Conservation (phyloP, 2,113 vertebrate genomes). For the Dicentrarchus labrax region DNA sequence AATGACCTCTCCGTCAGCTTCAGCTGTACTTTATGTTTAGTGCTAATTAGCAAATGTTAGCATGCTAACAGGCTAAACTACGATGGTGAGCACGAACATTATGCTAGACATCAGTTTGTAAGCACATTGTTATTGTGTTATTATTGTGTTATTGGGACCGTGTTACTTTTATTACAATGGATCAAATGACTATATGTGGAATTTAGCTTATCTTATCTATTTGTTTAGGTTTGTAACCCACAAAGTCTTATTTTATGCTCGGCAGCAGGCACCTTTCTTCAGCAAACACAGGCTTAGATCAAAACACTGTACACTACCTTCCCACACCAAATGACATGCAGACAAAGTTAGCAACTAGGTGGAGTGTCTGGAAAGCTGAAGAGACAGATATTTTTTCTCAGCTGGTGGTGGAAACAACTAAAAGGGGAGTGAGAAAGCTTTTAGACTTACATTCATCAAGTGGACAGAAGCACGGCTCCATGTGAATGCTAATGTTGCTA, state of each 20-base stretch:
- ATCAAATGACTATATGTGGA: not conserved
- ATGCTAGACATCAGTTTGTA: not conserved
- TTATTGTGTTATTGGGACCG: no score
- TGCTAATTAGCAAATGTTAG: not conserved
- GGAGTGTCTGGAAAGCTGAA: not conserved
- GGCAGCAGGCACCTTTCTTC: not conserved
- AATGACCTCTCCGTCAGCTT: not conserved
- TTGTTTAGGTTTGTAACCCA: conserved; percentile 11
- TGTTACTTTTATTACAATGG: not conserved
- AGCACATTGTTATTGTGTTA: no score
- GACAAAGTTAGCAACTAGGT: conserved; percentile 1
- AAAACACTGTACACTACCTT: conserved; percentile 1
- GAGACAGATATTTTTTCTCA: conserved; percentile 15
- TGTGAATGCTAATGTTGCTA: conserved; percentile 10
- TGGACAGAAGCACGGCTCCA: conserved; percentile 22
- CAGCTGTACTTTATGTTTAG: not conserved
- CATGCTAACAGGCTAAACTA: not conserved
- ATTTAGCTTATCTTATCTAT: not conserved
- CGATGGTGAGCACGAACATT: not conserved
- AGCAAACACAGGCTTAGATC: not conserved
- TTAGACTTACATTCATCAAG: conserved; percentile 25
- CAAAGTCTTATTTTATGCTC: not conserved
- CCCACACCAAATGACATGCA: not conserved
- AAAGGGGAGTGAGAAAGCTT: conserved; percentile 8
- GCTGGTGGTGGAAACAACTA: conserved; percentile 8